phyloP scores from a whole-genome alignment of 2,113 vertebrate genomes.

The Chaenogobius annularis region DNA sequence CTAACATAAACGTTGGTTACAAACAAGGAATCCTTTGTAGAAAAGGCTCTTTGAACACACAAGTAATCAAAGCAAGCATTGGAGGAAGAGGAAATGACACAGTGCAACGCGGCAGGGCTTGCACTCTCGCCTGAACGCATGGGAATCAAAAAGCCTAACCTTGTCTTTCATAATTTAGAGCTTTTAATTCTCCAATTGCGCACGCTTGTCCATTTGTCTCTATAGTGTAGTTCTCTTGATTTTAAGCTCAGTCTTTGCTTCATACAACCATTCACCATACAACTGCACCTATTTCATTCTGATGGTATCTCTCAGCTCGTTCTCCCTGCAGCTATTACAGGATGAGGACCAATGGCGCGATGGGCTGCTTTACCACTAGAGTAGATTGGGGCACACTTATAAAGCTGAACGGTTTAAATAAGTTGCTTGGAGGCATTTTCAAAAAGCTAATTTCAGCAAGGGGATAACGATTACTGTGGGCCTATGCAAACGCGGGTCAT shows the following conservation, averaged over 20 bases:
- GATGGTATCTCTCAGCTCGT: neutral
- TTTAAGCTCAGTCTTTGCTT: neutral
- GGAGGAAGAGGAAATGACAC: too few species aligned
- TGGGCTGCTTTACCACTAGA: slow-evolving; percentile 40
- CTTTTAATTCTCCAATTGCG: neutral
- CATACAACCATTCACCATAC: neutral
- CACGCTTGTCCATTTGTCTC: neutral
- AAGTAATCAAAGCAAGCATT: too few species aligned
- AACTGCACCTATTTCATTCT: neutral
- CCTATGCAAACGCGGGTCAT: neutral
- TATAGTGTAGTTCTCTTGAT: neutral
- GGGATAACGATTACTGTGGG: slow-evolving; percentile 28
- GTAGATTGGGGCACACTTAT: slow-evolving; percentile 3
- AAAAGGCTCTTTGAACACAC: too few species aligned
- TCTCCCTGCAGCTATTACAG: slow-evolving; percentile 13
- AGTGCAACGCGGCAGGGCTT: too few species aligned
- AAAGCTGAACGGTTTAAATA: slow-evolving; percentile 48
- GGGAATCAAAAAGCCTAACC: neutral
- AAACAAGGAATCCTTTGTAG: too few species aligned
- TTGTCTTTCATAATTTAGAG: neutral
- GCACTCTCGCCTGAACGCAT: too few species aligned
- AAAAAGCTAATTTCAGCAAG: slow-evolving; percentile 51
- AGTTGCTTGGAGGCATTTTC: slow-evolving; percentile 52
- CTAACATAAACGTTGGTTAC: too few species aligned
- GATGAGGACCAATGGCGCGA: slow-evolving; percentile 23